These are phyloP conservation scores for Podotricha telesiphe DNA, from an alignment of 2,888 invertebrate genomes.

Conservation along the genomic window DNA sequence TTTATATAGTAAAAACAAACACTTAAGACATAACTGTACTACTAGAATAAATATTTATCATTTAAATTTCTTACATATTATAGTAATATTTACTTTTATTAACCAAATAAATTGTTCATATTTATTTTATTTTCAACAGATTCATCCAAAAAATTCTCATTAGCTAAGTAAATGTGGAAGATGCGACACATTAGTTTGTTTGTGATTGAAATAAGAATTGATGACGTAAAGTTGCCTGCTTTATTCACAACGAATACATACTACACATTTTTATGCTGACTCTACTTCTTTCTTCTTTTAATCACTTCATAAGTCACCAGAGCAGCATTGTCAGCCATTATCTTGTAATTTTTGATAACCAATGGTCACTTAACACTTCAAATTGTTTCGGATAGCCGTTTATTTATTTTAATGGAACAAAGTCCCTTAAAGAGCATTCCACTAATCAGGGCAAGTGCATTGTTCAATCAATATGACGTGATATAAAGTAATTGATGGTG, in stretches of 20 bases:
- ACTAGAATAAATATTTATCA: too few species aligned
- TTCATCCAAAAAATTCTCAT: neutral
- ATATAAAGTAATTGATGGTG: slow-evolving; percentile 70
- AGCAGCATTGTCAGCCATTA: slow-evolving; percentile 72
- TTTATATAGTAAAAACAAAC: too few species aligned
- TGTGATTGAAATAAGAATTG: slow-evolving; percentile 3
- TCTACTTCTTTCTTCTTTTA: slow-evolving; percentile 59
- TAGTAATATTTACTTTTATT: too few species aligned
- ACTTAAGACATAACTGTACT: too few species aligned
- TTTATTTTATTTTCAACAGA: neutral
- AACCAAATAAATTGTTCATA: too few species aligned
- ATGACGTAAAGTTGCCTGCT: slow-evolving; percentile 1
- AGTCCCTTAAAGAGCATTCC: slow-evolving; percentile 75
- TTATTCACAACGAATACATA: neutral
- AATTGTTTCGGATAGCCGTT: slow-evolving; percentile 75
- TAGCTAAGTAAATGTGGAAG: neutral
- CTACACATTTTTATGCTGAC: slow-evolving; percentile 51
- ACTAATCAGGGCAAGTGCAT: slow-evolving; percentile 76
- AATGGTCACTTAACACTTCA: slow-evolving; percentile 81
- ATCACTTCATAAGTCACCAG: slow-evolving; percentile 81
- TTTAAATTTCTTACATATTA: too few species aligned
- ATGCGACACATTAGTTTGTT: slow-evolving; percentile 9
- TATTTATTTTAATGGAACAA: slow-evolving; percentile 80
- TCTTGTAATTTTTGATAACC: slow-evolving; percentile 82
- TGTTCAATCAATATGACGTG: slow-evolving; percentile 79